phyloP scores from a whole-genome alignment of 2,888 invertebrate species.

The Cryptus viduatorius region DNA sequence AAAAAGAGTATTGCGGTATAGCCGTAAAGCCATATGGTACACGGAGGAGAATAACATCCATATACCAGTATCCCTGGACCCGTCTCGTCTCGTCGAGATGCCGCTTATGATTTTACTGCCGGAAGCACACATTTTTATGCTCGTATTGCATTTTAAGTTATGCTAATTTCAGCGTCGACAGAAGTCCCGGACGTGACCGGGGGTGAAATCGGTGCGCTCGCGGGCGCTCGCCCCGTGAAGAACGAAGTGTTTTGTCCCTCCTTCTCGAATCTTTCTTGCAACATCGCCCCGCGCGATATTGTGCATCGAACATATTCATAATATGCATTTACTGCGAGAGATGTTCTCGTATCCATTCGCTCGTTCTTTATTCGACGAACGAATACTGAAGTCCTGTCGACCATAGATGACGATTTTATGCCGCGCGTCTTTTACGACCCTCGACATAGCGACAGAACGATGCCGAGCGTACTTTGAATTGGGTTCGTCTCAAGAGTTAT shows the following conservation, averaged over 20 bases:
- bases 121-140: conserved; percentile 78
- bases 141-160: conserved; percentile 80
- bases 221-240: neutral
- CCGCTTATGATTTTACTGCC: conserved; percentile 72
- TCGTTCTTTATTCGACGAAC: conserved; percentile 77
- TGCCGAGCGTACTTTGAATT: conserved; percentile 78
- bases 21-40: conserved; percentile 1
- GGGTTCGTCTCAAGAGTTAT: conserved; percentile 73
- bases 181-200: conserved; percentile 63
- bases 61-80: conserved; percentile 20
- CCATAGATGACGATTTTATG: conserved; percentile 81
- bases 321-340: conserved; percentile 77
- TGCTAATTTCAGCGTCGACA: conserved; percentile 78
- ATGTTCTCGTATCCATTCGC: conserved; percentile 45
- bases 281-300: conserved; percentile 67
- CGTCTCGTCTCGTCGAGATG: conserved; percentile 54
- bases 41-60: neutral
- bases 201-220: conserved; percentile 57
- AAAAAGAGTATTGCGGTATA: neutral
- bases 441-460: conserved; percentile 20
- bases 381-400: conserved; percentile 71
- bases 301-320: conserved; percentile 82
- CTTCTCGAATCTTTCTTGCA: conserved; percentile 44
- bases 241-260: conserved; percentile 2
- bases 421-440: conserved; percentile 79